Conservation (phyloP, 2,888 invertebrate species). For the Poecilobothrus nobilitatus region DNA sequence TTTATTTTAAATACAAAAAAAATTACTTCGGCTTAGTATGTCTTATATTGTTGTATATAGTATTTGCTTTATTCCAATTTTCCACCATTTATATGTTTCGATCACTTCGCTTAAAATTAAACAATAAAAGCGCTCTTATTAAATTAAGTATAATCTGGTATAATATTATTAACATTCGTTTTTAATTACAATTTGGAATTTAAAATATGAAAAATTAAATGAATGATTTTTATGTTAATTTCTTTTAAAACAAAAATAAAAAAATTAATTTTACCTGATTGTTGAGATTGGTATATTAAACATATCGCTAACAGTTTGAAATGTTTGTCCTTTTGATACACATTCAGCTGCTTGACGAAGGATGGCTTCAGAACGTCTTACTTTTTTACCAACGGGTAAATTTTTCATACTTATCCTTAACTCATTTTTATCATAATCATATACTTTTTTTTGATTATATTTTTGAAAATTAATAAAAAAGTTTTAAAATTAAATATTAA, state of each 20-base stretch:
- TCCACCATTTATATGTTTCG: too few species aligned
- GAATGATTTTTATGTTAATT: too few species aligned
- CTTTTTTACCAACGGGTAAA: constrained; percentile 36
- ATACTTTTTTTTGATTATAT: constrained; percentile 17
- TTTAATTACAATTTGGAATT: too few species aligned
- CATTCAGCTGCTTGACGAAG: constrained; percentile 74
- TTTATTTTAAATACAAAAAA: too few species aligned
- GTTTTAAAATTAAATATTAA: neutral
- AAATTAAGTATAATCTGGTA: too few species aligned
- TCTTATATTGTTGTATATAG: too few species aligned
- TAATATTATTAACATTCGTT: too few species aligned
- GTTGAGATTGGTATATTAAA: constrained; percentile 83
- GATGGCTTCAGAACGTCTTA: constrained; percentile 67
- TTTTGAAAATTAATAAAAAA: constrained; percentile 14
- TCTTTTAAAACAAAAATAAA: neutral
- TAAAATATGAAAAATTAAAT: too few species aligned
- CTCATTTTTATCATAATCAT: constrained; percentile 16
- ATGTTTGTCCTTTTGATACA: constrained; percentile 78
- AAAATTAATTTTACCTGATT: constrained; percentile 48
- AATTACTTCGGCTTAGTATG: too few species aligned
- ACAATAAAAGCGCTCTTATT: too few species aligned
- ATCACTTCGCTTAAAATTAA: too few species aligned
- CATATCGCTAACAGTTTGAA: constrained; percentile 78
- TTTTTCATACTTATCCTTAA: constrained; percentile 12
- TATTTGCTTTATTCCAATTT: too few species aligned